These are phyloP conservation scores for Villa cingulata DNA, from an alignment of 2,888 invertebrate species.

Conservation along the genomic window DNA sequence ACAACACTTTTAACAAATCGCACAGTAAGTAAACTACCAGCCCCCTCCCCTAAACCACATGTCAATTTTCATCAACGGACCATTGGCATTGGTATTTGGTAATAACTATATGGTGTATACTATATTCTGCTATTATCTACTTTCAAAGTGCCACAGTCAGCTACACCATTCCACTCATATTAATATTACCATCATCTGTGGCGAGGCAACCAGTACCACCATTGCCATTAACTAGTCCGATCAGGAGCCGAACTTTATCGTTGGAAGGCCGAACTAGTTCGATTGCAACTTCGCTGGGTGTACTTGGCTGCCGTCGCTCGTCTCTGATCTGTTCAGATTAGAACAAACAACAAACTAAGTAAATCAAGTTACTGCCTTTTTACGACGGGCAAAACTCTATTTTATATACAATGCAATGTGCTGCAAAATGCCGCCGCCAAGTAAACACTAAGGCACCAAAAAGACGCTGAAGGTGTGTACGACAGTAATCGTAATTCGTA, in stretches of 20 bases:
- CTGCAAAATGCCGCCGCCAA: neutral
- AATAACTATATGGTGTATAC: too few species aligned
- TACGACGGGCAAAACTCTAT: neutral
- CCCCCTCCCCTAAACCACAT: neutral
- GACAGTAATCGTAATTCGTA: neutral
- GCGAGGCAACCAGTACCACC: neutral
- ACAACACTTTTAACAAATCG: too few species aligned
- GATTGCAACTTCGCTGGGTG: neutral
- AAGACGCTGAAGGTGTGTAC: neutral
- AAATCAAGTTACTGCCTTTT: neutral
- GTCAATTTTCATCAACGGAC: neutral
- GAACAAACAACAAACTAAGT: too few species aligned
- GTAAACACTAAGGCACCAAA: neutral
- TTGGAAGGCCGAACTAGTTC: neutral
- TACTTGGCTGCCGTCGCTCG: neutral
- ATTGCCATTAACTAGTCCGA: neutral
- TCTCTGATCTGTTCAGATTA: too few species aligned
- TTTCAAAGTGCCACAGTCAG: too few species aligned
- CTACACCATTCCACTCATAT: too few species aligned
- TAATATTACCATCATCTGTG: neutral
- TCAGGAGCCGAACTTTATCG: neutral
- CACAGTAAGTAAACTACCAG: neutral
- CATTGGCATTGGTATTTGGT: neutral
- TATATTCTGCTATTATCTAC: too few species aligned
- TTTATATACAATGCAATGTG: neutral